Evolutionary conservation across 2,113 vertebrate genomes (phyloP), one percentile per base, ranked within the genome.

Genomic region (Petrocephalus zakoni): DNA sequence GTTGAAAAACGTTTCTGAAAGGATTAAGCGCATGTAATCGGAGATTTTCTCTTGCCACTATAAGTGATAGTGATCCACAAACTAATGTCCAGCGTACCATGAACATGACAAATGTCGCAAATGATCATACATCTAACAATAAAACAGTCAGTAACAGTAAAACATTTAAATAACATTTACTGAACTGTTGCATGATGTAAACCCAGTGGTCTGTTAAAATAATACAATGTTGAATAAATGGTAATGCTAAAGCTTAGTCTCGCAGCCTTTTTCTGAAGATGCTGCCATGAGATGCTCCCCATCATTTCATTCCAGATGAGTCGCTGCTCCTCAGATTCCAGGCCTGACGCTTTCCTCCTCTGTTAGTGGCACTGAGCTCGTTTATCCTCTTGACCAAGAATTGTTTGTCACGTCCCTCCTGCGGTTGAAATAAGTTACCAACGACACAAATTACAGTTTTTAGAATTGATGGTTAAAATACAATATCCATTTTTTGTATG

Each of bases 351-450:
- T 47, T 25, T 21, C 75, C 87, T 84, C 5, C 87, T 90, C 56
- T 87, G 89, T 5, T 90, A 89, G 58, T 10, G 89, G 7, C 53
- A 56, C 86, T 94, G 81, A 96, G 68, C n/a, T 91, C 87, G 29
- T 92, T 91, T 88, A 96, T 95, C 91, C 95, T 95, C 90, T 94
- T 96, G 75, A 96, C 93, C 90, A 96, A 90, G 91, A 96, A 96
- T 92, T 94, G 92, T 90, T 96, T 96, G 87, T 96, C 95, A 56
- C 90, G 93, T 11, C 92, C 90, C 89, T 95, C 95, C 96, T 96
- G 93, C 88, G 83, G 51, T 37, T 37, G 78, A 34, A 53, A 51
- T 11, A 89, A 83, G 47, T 49, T 5, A 83, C 46, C 81, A 83
- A 22, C 81, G 8, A 49, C 42, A 83, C 37, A 83, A 19, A 37